phyloP scores from a whole-genome alignment of 2,888 invertebrate species.

The Odontomyia ornata region DNA sequence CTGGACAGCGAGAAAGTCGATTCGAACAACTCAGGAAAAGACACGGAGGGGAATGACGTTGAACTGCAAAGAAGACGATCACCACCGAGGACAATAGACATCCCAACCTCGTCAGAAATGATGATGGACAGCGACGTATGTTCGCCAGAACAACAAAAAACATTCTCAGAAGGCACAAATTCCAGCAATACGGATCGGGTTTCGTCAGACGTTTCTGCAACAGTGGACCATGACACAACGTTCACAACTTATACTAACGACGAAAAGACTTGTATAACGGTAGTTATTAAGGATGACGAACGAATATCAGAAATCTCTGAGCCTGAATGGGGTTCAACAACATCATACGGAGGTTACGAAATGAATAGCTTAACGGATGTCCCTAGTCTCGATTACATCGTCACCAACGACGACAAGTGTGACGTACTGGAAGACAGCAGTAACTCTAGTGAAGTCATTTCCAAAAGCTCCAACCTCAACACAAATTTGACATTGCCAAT shows the following conservation, averaged over 20 bases:
- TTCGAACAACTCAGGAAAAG: neutral
- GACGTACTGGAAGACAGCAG: constrained; percentile 17
- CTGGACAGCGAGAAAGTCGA: constrained; percentile 27
- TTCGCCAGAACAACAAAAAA: constrained; percentile 53
- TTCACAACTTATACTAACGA: constrained; percentile 52
- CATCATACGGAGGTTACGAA: constrained; percentile 48
- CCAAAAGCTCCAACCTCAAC: constrained; percentile 7
- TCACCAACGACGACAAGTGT: constrained; percentile 22
- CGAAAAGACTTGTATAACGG: constrained; percentile 52
- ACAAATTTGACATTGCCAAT: neutral
- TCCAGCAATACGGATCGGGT: constrained; percentile 49
- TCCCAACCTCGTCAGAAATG: constrained; percentile 34
- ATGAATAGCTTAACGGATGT: constrained; percentile 51
- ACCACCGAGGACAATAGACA: constrained; percentile 49
- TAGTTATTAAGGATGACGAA: constrained; percentile 52
- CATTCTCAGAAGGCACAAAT: constrained; percentile 52
- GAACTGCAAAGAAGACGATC: constrained; percentile 15
- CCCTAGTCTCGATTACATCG: constrained; percentile 50
- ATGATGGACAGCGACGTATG: constrained; percentile 49
- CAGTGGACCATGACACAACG: constrained; percentile 51
- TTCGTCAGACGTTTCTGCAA: constrained; percentile 51
- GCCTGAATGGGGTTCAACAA: constrained; percentile 52
- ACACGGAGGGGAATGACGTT: neutral
- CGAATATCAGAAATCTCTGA: constrained; percentile 54
- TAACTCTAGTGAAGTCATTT: neutral